Conservation (phyloP, 2,113 vertebrate genomes). For the Cheilinus undulatus region DNA sequence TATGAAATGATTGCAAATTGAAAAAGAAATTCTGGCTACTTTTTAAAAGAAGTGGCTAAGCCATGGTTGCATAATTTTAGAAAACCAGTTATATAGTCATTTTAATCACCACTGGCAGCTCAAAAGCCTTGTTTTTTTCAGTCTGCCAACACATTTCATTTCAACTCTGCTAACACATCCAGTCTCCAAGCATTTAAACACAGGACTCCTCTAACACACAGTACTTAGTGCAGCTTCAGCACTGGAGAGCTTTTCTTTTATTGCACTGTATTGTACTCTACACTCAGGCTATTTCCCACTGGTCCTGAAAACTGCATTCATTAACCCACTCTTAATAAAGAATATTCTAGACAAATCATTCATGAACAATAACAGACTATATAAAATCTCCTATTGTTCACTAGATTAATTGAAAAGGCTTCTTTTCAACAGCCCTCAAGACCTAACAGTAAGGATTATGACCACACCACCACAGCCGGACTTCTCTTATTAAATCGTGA, state of each 20-base stretch:
- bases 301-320: background rate
- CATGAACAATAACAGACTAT: background rate
- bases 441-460: background rate
- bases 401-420: no score
- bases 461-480: background rate
- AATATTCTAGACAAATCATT: background rate
- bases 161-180: slow-evolving; percentile 14
- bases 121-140: slow-evolving; percentile 16
- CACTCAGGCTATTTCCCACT: background rate
- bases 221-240: slow-evolving; percentile 42
- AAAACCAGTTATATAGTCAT: background rate
- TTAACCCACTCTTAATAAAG: background rate
- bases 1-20: background rate
- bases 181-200: slow-evolving; percentile 35
- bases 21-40: background rate
- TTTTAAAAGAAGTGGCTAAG: background rate
- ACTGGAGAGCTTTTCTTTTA: slow-evolving; percentile 20
- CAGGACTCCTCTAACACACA: slow-evolving; percentile 22
- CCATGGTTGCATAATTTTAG: background rate
- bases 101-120: background rate
- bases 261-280: background rate
- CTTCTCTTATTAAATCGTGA: background rate
- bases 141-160: slow-evolving; percentile 34
- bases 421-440: background rate
- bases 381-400: background rate